phyloP scores from a whole-genome alignment of 2,797 vertebrate species.

The Manis pentadactyla region DNA sequence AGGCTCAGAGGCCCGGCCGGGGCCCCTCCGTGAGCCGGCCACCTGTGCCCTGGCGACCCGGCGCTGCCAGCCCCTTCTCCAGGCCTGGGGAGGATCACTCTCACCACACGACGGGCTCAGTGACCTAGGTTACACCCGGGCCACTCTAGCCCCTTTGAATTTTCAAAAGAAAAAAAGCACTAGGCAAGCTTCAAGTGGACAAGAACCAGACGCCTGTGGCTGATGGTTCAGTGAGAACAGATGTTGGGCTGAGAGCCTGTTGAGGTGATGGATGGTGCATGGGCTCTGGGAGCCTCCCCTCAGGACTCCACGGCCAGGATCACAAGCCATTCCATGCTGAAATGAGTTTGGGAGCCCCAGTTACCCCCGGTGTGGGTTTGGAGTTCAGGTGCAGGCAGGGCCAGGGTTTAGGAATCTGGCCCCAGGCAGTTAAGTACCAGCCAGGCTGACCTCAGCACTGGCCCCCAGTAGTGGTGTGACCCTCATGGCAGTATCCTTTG shows the following conservation, averaged over 20 bases:
- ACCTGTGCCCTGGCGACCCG: conserved; percentile 22
- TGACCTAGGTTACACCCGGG: conserved; percentile 84
- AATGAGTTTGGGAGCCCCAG: neutral
- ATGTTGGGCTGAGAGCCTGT: conserved; percentile 85
- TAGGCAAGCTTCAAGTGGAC: conserved; percentile 86
- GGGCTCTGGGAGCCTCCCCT: neutral
- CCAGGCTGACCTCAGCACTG: neutral
- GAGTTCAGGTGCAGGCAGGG: neutral
- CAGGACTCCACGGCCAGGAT: accelerated
- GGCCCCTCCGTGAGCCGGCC: conserved; percentile 29
- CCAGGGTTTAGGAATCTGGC: neutral
- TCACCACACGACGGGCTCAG: conserved; percentile 80
- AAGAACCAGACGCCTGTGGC: conserved; percentile 86
- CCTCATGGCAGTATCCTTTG: neutral
- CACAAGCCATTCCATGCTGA: neutral
- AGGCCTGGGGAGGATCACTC: conserved; percentile 86
- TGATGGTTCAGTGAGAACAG: conserved; percentile 87
- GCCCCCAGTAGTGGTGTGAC: accelerated
- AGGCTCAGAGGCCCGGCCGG: neutral
- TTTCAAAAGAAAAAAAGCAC: conserved; percentile 74
- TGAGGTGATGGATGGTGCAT: conserved; percentile 83
- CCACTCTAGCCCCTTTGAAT: conserved; percentile 88
- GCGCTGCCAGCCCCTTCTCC: conserved; percentile 74
- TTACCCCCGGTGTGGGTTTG: neutral
- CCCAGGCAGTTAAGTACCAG: neutral